Evolutionary conservation across 2,113 vertebrate species (phyloP).

Genomic region (Smithornis capensis): DNA sequence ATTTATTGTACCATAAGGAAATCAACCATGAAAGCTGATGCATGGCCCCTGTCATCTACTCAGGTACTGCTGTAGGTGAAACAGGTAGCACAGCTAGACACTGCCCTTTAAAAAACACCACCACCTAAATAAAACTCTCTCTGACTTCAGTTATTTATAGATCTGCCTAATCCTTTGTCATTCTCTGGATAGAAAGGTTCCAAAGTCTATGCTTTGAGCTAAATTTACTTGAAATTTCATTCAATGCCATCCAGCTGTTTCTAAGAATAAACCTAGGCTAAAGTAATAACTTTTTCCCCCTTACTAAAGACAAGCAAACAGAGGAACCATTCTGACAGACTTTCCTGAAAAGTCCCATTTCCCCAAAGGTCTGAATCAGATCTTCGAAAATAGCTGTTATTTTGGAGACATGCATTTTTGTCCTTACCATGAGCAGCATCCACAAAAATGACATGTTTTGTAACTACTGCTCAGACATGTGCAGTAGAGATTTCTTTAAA

Average conservation of each 20-base stretch:
- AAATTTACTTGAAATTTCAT: neutral
- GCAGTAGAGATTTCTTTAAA: neutral
- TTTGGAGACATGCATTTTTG: neutral
- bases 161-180: neutral
- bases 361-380: neutral
- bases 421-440: neutral
- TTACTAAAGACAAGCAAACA: neutral
- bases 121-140: neutral
- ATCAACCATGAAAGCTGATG: neutral
- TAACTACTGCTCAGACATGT: neutral
- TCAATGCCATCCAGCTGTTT: neutral
- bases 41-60: neutral
- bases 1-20: neutral
- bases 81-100: neutral
- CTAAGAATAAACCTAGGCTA: neutral
- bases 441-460: neutral
- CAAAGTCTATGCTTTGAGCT: neutral
- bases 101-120: neutral
- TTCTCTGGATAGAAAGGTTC: neutral
- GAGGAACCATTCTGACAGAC: neutral
- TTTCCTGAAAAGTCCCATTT: conserved; percentile 13
- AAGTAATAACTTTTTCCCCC: neutral
- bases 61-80: neutral
- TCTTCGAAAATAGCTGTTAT: neutral
- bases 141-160: neutral